Percentiles rank a stretch among this genome's conserved stretches.
Evolutionary conservation across 2,888 invertebrate genomes (phyloP).

Genomic region (Papilio demoleus): DNA sequence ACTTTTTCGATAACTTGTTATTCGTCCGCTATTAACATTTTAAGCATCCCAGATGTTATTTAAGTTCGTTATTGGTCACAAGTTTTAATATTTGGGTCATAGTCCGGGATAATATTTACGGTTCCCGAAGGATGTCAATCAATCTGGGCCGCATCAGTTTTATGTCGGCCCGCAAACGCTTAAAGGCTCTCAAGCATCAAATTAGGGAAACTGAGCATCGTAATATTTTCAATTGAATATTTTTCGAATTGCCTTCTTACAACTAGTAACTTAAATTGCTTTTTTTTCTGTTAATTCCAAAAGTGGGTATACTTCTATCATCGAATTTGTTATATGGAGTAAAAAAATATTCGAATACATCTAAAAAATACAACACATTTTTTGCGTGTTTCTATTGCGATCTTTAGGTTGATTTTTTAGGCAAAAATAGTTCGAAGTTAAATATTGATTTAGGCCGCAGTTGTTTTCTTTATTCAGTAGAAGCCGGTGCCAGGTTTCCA

Average conservation of each 20-base stretch:
- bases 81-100: conserved; percentile 17
- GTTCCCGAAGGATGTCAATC: conserved; percentile 8
- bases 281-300: not conserved
- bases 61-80: not conserved
- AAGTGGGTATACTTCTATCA: not conserved
- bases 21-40: not conserved
- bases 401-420: not conserved
- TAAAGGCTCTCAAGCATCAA: conserved; percentile 18
- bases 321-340: not conserved
- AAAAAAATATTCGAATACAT: not conserved
- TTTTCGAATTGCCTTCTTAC: no score
- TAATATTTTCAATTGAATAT: conserved; percentile 17
- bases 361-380: not conserved
- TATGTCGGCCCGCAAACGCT: conserved; percentile 15
- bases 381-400: no score
- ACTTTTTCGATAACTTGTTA: not conserved
- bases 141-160: conserved; percentile 25
- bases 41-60: not conserved
- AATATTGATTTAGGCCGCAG: not conserved
- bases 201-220: conserved; percentile 21
- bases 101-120: not conserved
- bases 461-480: not conserved
- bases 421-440: not conserved
- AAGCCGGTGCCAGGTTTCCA: not conserved
- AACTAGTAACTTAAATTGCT: no score